phyloP scores from a whole-genome alignment of 2,797 vertebrate species.

The Phoxinus dragarum region DNA sequence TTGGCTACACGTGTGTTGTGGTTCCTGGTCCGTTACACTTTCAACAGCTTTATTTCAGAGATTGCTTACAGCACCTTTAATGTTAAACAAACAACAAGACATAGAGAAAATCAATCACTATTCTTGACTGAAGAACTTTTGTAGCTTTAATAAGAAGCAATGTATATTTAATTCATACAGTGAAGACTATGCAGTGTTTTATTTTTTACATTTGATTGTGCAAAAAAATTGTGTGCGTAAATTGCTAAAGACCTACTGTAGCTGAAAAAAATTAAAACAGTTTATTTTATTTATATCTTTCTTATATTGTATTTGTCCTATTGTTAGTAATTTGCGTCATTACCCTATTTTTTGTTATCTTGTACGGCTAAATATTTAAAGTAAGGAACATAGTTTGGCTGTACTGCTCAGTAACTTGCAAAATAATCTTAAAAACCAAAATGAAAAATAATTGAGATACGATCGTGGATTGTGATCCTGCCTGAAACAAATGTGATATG shows the following conservation, averaged over 20 bases:
- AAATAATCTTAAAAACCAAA: neutral
- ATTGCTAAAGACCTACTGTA: neutral
- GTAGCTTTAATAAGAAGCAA: neutral
- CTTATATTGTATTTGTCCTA: neutral
- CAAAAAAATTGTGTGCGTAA: no score
- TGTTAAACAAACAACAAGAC: neutral
- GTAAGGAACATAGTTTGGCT: neutral
- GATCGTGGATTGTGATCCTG: neutral
- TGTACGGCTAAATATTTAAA: neutral
- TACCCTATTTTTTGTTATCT: neutral
- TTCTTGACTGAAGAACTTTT: neutral
- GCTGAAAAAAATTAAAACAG: neutral
- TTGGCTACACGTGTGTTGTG: neutral
- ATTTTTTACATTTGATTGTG: no score
- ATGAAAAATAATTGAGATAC: neutral
- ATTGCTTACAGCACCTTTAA: neutral
- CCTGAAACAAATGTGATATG: neutral
- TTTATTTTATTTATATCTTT: neutral
- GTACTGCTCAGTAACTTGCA: neutral
- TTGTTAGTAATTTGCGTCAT: neutral
- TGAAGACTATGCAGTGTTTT: neutral
- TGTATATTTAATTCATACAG: no score
- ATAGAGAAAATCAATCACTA: neutral
- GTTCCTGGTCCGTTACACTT: neutral
- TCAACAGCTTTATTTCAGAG: neutral